A percentile compares a stretch with the other conserved stretches of the same genome.
These are phyloP conservation scores for Ostrea denselamellosa DNA, from an alignment of 1,140 invertebrate species.

Conservation along the genomic window DNA sequence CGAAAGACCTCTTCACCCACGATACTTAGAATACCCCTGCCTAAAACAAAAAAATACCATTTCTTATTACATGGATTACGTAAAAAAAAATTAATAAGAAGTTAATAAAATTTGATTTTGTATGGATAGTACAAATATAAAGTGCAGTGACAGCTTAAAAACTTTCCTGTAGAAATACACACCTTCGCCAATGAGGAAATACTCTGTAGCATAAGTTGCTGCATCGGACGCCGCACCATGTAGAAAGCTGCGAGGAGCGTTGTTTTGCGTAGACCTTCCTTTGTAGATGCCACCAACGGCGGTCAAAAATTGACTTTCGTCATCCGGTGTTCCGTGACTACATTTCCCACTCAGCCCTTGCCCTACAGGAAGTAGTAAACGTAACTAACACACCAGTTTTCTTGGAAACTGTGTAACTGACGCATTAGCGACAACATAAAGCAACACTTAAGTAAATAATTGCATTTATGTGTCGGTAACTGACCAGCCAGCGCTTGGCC, in stretches of 20 bases:
- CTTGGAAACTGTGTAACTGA: no score
- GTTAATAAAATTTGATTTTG: neutral
- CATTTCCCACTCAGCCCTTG: conserved; percentile 35
- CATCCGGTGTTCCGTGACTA: conserved; percentile 48
- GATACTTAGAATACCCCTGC: neutral
- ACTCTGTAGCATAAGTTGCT: conserved; percentile 26
- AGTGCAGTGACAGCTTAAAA: no score
- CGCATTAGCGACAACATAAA: no score
- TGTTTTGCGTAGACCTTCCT: conserved; percentile 7
- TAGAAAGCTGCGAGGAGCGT: conserved; percentile 40
- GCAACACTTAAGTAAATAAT: no score
- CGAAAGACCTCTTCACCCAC: neutral
- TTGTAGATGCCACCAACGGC: conserved; percentile 52
- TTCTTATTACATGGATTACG: neutral
- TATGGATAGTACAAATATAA: neutral
- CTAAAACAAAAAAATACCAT: neutral
- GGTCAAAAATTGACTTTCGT: neutral
- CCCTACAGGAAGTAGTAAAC: neutral
- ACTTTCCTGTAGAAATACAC: neutral
- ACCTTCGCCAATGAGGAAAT: conserved; percentile 47
- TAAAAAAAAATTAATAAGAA: neutral
- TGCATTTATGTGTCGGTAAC: no score
- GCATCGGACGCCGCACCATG: conserved; percentile 37
- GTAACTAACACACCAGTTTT: no score
- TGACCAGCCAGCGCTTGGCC: no score